phyloP scores from a whole-genome alignment of 2,113 vertebrate genomes.

The Pipra filicauda region DNA sequence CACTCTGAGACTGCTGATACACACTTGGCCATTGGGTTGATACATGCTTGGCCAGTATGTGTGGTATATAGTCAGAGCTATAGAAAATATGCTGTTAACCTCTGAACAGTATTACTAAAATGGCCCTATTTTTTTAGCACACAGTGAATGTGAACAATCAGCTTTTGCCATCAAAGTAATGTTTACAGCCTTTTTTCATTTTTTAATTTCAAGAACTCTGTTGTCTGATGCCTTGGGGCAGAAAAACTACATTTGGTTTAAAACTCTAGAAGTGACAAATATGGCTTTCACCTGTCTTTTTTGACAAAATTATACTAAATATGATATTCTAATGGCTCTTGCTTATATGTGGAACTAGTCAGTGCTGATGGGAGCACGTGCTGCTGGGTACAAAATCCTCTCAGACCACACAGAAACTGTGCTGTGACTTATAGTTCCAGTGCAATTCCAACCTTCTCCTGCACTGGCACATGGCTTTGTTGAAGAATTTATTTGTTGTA shows the following conservation, averaged over 20 bases:
- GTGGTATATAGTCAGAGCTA: not conserved
- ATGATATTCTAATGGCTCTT: not conserved
- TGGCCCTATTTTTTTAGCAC: not conserved
- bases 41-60: not conserved
- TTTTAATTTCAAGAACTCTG: not conserved
- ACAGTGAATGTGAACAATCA: not conserved
- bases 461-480: not conserved
- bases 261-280: not conserved
- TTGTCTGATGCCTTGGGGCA: not conserved
- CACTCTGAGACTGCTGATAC: not conserved
- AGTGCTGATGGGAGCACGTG: fast-evolving
- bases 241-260: not conserved
- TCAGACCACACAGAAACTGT: not conserved
- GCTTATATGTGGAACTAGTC: not conserved
- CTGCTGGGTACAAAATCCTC: not conserved
- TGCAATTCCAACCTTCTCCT: not conserved
- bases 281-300: not conserved
- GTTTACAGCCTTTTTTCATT: not conserved
- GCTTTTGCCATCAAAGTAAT: not conserved
- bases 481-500: constrained; percentile 11
- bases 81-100: not conserved
- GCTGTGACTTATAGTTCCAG: not conserved
- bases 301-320: not conserved
- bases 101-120: not conserved
- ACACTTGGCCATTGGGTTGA: not conserved